A percentile compares a stretch with the other conserved stretches of the same genome.
phyloP scores from a whole-genome alignment of 2,888 invertebrate genomes.

The Griposia aprilina region DNA sequence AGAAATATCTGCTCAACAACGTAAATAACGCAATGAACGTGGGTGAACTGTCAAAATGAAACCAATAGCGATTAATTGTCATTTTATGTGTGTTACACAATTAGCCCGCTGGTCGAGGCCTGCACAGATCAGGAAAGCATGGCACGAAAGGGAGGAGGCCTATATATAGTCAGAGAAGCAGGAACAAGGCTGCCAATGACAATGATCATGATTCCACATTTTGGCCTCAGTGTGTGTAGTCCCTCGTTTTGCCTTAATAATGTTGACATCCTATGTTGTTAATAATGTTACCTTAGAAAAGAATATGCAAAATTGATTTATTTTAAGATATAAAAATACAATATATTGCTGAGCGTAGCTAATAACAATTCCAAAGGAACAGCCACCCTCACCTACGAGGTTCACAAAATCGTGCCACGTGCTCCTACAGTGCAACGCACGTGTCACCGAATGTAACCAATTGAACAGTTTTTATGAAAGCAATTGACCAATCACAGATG shows the following conservation, averaged over 20 bases:
- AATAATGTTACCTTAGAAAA: neutral
- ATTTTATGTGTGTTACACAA: neutral
- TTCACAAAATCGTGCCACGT: neutral
- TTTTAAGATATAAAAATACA: neutral
- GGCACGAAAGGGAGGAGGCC: neutral
- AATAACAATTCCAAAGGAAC: neutral
- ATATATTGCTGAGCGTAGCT: neutral
- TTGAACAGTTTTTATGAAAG: constrained; percentile 13
- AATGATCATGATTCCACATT: too few species aligned
- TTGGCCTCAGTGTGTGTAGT: neutral
- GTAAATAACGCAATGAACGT: neutral
- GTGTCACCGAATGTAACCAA: constrained; percentile 18
- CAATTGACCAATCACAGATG: constrained; percentile 8
- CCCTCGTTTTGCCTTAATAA: neutral
- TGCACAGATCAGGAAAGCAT: too few species aligned
- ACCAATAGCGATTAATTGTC: neutral
- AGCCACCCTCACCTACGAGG: neutral
- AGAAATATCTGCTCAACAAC: too few species aligned
- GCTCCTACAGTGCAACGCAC: neutral
- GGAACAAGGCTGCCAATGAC: neutral
- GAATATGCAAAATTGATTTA: neutral
- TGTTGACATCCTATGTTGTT: neutral
- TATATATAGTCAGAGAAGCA: neutral
- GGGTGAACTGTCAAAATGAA: neutral
- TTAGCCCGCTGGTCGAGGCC: too few species aligned